Evolutionary conservation across 1,140 invertebrate species (phyloP).

Genomic region (Drosophila subobscura): DNA sequence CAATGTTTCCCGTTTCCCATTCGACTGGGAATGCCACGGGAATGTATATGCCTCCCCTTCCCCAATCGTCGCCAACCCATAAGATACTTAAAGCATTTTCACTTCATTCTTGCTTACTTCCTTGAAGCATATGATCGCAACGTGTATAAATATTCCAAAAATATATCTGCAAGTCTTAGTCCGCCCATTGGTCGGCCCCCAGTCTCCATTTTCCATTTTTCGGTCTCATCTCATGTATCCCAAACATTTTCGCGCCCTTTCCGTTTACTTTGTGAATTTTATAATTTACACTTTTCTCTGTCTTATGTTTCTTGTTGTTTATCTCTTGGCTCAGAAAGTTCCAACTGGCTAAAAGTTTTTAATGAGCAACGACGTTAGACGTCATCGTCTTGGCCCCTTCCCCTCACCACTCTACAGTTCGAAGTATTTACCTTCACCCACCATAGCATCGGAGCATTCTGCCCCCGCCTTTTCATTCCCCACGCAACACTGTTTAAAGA

Average conservation of each 20-base stretch:
- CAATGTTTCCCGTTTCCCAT: slow-evolving; percentile 63
- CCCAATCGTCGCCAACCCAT: slow-evolving; percentile 12
- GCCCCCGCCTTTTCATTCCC: not conserved
- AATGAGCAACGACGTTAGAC: slow-evolving; percentile 74
- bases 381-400: slow-evolving; percentile 47
- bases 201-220: slow-evolving; percentile 5
- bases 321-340: slow-evolving; percentile 68
- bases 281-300: slow-evolving; percentile 55
- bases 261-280: slow-evolving; percentile 66
- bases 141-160: slow-evolving; percentile 4
- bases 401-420: not conserved
- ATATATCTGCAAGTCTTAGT: slow-evolving; percentile 22
- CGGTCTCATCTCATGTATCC: slow-evolving; percentile 50
- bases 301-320: slow-evolving; percentile 61
- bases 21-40: slow-evolving; percentile 7
- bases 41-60: not conserved
- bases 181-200: not conserved
- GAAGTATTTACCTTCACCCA: too few relatives aligned
- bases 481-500: too few relatives aligned
- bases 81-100: slow-evolving; percentile 18
- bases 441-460: too few relatives aligned
- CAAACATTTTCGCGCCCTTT: slow-evolving; percentile 36
- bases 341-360: slow-evolving; percentile 73
- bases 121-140: slow-evolving; percentile 7
- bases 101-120: slow-evolving; percentile 26